Conservation (phyloP, 2,797 vertebrate species). For the Tapera naevia region DNA sequence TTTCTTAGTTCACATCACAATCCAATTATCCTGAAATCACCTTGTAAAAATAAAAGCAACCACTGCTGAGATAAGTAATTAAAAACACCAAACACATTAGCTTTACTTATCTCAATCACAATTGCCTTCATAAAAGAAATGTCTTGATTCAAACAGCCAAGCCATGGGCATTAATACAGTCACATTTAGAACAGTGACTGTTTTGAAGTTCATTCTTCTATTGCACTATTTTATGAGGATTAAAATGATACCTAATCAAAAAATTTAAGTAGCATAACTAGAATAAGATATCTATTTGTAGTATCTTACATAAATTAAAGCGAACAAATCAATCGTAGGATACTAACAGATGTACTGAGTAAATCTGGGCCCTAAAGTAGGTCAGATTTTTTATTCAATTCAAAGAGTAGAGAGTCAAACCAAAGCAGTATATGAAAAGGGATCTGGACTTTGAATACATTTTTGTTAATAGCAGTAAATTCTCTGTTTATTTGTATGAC, state of each 20-base stretch:
- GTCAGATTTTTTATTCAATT: neutral
- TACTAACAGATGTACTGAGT: neutral
- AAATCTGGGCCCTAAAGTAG: neutral
- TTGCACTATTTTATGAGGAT: neutral
- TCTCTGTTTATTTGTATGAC: neutral
- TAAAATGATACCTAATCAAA: neutral
- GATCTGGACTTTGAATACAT: neutral
- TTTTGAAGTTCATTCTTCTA: neutral
- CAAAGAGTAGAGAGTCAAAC: neutral
- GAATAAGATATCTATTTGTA: neutral
- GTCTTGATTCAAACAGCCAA: neutral
- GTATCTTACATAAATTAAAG: neutral
- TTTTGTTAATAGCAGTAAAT: neutral
- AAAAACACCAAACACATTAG: neutral
- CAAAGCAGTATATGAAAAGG: neutral
- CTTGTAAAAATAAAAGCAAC: neutral
- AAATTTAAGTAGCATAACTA: neutral
- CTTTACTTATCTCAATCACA: neutral
- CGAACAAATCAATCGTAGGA: neutral
- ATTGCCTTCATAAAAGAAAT: neutral
- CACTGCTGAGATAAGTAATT: neutral
- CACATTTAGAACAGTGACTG: neutral
- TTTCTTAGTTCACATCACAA: neutral
- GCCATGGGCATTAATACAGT: neutral
- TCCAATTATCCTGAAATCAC: neutral